These are phyloP conservation scores for Callipepla squamata DNA, from an alignment of 2,113 vertebrate genomes.

Conservation along the genomic window DNA sequence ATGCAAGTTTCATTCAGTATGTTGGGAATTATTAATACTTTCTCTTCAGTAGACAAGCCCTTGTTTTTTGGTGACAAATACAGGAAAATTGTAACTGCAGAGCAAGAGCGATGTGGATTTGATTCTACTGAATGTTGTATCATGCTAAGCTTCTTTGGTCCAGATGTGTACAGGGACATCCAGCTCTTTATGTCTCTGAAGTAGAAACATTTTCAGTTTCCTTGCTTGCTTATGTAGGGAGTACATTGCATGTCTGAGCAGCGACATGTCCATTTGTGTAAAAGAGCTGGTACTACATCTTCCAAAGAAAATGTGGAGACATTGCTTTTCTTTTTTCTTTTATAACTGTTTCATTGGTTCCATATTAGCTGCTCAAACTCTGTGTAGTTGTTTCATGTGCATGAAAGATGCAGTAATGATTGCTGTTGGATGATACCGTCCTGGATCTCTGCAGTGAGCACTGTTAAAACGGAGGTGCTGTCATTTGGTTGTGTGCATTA, in stretches of 20 bases:
- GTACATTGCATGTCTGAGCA: fast-evolving
- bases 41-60: background rate
- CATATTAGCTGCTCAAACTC: background rate
- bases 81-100: background rate
- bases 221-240: background rate
- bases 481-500: fast-evolving
- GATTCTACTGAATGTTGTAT: background rate
- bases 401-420: fast-evolving
- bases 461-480: fast-evolving
- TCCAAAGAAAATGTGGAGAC: background rate
- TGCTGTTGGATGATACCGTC: fast-evolving
- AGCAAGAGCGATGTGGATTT: background rate
- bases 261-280: background rate
- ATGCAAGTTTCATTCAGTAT: background rate
- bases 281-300: background rate
- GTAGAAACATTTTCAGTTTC: background rate
- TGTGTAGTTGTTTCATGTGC: background rate
- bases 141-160: background rate
- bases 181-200: background rate
- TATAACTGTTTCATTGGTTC: background rate
- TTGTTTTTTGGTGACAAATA: background rate
- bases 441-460: background rate
- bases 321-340: background rate
- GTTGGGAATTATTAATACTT: background rate
- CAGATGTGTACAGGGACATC: background rate